A percentile compares a stretch with the other conserved stretches of the same genome.
Conservation (phyloP, 23 tunicate species). For the Trididemnum nubilum region DNA sequence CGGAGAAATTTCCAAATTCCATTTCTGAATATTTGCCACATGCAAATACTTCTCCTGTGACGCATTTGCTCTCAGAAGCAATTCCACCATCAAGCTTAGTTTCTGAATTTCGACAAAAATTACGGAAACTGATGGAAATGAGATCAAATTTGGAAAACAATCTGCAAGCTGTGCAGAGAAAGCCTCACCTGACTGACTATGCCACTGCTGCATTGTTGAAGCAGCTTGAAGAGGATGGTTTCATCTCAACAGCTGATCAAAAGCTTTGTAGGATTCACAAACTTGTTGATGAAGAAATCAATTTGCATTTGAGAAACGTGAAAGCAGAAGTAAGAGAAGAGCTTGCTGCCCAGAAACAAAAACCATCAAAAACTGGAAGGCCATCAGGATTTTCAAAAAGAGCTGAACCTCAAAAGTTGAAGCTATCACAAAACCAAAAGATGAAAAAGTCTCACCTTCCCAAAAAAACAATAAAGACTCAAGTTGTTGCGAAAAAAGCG, state of each 20-base stretch:
- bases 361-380: not conserved
- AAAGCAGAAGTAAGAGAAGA: slow-evolving; percentile 13
- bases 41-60: slow-evolving; percentile 2
- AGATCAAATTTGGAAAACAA: slow-evolving; percentile 47
- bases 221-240: slow-evolving; percentile 1
- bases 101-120: slow-evolving; percentile 32
- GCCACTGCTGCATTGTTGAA: slow-evolving; percentile 31
- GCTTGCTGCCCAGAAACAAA: not conserved
- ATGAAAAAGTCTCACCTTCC: not conserved
- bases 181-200: slow-evolving; percentile 33
- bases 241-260: not conserved
- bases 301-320: not conserved
- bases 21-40: slow-evolving; percentile 49
- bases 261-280: slow-evolving; percentile 22
- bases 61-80: not conserved
- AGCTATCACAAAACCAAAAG: not conserved
- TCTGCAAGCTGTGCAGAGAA: slow-evolving; percentile 58
- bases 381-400: not conserved
- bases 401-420: not conserved
- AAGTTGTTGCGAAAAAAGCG: not conserved
- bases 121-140: slow-evolving; percentile 29
- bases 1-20: slow-evolving; percentile 56
- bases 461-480: not conserved
- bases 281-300: slow-evolving; percentile 37
- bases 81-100: slow-evolving; percentile 34